phyloP scores from a whole-genome alignment of 2,888 invertebrate genomes.

The Synanthedon tipuliformis region DNA sequence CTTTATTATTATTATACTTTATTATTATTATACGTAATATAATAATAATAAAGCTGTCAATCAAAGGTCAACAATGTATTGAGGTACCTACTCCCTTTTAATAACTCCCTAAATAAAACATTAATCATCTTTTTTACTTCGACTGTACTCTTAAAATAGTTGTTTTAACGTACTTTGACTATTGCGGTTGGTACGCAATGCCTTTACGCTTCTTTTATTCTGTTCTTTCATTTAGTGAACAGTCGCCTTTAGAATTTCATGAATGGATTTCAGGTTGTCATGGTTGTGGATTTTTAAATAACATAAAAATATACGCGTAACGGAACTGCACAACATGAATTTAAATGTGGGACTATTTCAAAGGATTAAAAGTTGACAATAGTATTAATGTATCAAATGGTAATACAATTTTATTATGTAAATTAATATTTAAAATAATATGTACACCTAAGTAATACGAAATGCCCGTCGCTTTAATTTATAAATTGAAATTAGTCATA shows the following conservation, averaged over 20 bases:
- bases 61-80: not conserved
- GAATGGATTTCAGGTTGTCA: not conserved
- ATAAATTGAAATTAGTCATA: conserved; percentile 82
- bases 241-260: not conserved
- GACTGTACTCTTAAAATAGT: conserved; percentile 1
- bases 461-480: conserved; percentile 80
- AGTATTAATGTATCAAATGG: too few species aligned
- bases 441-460: too few species aligned
- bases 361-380: too few species aligned
- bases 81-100: not conserved
- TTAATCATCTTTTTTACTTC: not conserved
- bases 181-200: not conserved
- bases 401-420: too few species aligned
- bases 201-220: not conserved
- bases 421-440: too few species aligned
- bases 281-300: not conserved
- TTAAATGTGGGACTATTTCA: too few species aligned
- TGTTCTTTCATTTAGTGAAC: not conserved
- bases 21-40: too few species aligned
- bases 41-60: too few species aligned
- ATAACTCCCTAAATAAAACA: not conserved
- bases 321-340: too few species aligned
- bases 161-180: conserved; percentile 4
- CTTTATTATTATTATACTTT: too few species aligned
- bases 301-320: not conserved